Conservation (phyloP, 30 jellyfish, hydroid and myxozoan species). For the Nemopilema nomurai region DNA sequence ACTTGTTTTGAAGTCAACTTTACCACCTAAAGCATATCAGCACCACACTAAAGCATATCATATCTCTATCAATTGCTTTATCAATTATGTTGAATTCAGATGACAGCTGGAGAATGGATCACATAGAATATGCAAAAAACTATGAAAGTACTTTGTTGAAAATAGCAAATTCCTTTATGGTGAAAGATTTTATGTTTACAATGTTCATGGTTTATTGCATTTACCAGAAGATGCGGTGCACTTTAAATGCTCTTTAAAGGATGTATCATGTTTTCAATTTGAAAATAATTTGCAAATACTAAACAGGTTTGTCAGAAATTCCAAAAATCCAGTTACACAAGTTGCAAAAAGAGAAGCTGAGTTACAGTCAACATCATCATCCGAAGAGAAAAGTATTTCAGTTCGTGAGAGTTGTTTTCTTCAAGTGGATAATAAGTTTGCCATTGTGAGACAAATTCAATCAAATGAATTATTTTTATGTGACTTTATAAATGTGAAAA, state of each 20-base stretch:
- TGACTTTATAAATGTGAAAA: constrained; percentile 15
- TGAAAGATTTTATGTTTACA: constrained; percentile 60
- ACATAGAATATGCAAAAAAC: constrained; percentile 55
- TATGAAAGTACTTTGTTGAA: constrained; percentile 40
- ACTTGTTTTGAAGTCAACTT: constrained; percentile 40
- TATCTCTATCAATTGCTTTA: constrained; percentile 34
- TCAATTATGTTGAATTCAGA: constrained; percentile 44
- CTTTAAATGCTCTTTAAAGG: constrained; percentile 31
- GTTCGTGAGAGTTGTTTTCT: constrained; percentile 16
- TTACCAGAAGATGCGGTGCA: constrained; percentile 34
- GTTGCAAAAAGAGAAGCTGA: constrained; percentile 25
- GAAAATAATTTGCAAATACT: constrained; percentile 11
- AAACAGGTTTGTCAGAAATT: constrained; percentile 21
- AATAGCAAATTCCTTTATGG: constrained; percentile 42
- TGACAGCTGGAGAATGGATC: constrained; percentile 4
- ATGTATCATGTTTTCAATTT: constrained; percentile 14
- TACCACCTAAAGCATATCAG: constrained; percentile 17
- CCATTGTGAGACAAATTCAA: constrained; percentile 16
- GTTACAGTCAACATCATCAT: constrained; percentile 12
- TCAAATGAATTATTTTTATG: constrained; percentile 16
- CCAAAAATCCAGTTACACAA: constrained; percentile 11
- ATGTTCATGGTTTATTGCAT: constrained; percentile 56
- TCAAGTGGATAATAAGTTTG: constrained; percentile 13
- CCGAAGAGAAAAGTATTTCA: neutral
- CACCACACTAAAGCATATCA: too few relatives aligned